A percentile compares a stretch with the other conserved stretches of the same genome.
Evolutionary conservation across 2,113 vertebrate species (phyloP).

Genomic region (Trematocara zebra): DNA sequence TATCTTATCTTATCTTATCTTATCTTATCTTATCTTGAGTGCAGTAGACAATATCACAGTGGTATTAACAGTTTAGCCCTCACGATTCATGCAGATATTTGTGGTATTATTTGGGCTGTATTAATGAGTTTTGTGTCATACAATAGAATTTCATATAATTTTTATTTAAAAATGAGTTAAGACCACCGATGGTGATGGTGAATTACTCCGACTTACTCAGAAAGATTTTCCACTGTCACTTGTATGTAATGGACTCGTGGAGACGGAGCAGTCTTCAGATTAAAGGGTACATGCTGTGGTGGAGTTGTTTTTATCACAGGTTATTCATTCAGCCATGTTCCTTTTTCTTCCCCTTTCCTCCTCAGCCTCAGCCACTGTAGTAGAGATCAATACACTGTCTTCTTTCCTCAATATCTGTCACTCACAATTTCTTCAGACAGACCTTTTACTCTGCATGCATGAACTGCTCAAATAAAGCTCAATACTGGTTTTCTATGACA

Average conservation of each 20-base stretch:
- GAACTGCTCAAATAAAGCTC: not conserved
- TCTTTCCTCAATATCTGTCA: conserved; percentile 49
- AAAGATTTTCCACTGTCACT: not conserved
- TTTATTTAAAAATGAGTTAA: not conserved
- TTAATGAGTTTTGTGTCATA: not conserved
- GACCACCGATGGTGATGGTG: not conserved
- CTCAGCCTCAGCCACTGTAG: not conserved
- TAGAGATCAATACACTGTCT: conserved; percentile 46
- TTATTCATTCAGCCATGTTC: conserved; percentile 13
- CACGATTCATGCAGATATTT: not conserved
- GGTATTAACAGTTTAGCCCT: not conserved
- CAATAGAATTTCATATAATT: not conserved
- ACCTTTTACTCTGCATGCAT: conserved; percentile 30
- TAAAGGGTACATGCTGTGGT: not conserved
- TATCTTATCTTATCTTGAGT: no score
- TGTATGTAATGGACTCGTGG: not conserved
- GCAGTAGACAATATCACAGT: not conserved
- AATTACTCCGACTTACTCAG: not conserved
- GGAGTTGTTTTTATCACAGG: not conserved
- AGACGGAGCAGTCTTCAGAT: not conserved
- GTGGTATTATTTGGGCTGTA: not conserved
- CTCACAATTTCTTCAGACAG: conserved; percentile 49
- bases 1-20: no score
- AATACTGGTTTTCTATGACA: not conserved
- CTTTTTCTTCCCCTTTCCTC: not conserved